A percentile compares a stretch with the other conserved stretches of the same genome.
Conservation (phyloP, 2,888 invertebrate species). For the Dicyrtoma fusca region DNA sequence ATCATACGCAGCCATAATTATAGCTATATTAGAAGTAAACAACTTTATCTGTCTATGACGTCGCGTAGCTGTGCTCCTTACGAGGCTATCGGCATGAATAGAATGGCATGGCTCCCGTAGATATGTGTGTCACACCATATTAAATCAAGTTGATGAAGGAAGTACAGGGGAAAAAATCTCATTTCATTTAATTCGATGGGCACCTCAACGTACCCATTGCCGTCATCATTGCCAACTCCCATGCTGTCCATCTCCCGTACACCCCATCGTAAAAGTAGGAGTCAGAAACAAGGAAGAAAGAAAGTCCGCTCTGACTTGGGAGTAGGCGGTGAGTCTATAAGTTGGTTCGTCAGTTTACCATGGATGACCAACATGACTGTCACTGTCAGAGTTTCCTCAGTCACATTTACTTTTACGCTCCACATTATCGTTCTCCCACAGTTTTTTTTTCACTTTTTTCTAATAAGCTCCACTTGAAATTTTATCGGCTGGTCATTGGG, state of each 20-base stretch:
- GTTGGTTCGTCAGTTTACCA: neutral
- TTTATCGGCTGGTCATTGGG: no score
- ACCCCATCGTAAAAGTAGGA: neutral
- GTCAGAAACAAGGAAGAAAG: neutral
- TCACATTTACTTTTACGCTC: neutral
- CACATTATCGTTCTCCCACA: no score
- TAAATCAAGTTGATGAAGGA: no score
- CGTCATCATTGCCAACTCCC: conserved; percentile 20
- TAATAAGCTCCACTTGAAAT: no score
- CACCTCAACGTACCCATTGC: neutral
- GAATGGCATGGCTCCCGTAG: no score
- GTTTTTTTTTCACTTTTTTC: no score
- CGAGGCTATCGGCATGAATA: no score
- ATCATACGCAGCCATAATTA: no score
- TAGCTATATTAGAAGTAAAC: no score
- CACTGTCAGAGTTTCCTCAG: neutral
- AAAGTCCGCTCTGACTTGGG: neutral
- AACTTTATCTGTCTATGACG: no score
- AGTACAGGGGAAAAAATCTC: neutral
- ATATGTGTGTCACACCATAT: no score
- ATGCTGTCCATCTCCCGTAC: neutral
- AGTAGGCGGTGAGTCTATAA: neutral
- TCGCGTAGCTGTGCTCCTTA: no score
- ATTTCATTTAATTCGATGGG: conserved; percentile 22
- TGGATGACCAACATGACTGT: neutral